These are phyloP conservation scores for Cyanoramphus novaezelandiae DNA, from an alignment of 2,113 vertebrate genomes.

Conservation along the genomic window DNA sequence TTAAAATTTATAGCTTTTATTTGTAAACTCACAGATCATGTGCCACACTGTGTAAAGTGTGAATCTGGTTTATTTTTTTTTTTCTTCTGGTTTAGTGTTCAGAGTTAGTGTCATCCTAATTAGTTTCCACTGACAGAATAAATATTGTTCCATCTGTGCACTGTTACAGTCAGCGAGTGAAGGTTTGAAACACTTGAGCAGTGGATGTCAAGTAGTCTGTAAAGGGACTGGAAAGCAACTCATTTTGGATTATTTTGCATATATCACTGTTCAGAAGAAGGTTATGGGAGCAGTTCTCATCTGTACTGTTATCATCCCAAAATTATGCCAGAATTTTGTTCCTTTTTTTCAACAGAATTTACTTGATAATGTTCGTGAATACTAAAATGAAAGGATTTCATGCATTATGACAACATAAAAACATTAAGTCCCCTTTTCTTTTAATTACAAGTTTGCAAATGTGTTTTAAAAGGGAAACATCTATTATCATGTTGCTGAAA, in stretches of 20 bases:
- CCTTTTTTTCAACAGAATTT: not conserved
- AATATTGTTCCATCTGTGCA: conserved; percentile 69
- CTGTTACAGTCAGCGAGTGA: conserved; percentile 51
- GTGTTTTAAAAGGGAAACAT: not conserved
- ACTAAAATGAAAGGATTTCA: not conserved
- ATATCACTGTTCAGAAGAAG: conserved; percentile 64
- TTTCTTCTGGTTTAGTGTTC: conserved; percentile 59
- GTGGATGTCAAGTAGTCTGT: conserved; percentile 64
- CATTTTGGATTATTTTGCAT: conserved; percentile 64
- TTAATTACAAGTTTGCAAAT: not conserved
- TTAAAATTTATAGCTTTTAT: conserved; percentile 44
- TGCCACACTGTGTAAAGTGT: conserved; percentile 57
- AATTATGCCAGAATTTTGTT: conserved; percentile 21
- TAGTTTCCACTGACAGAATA: conserved; percentile 72
- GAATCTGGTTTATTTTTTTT: conserved; percentile 36
- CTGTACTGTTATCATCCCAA: conserved; percentile 26
- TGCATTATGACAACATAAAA: not conserved
- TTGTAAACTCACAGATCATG: conserved; percentile 38
- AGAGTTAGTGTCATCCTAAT: conserved; percentile 70
- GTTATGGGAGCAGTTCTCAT: conserved; percentile 18
- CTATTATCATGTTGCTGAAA: not conserved
- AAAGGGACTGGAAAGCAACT: conserved; percentile 60
- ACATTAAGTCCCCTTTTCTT: not conserved
- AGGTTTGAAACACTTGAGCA: conserved; percentile 74
- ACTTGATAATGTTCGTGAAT: not conserved